Evolutionary conservation across 1,140 invertebrate species (phyloP).

Genomic region (Papilio machaon): DNA sequence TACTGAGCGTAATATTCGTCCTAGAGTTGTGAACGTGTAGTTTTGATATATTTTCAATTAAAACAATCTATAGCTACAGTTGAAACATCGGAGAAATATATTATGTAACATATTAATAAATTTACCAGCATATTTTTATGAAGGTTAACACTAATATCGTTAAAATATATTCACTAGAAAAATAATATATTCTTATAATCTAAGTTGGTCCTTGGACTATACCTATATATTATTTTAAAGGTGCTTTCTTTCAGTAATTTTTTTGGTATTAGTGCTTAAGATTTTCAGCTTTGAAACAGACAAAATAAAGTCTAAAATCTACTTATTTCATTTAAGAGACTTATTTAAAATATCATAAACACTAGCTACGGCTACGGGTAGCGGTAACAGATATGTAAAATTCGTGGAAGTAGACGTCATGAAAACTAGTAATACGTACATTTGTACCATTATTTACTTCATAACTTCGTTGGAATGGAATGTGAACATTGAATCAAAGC

Average conservation of each 20-base stretch:
- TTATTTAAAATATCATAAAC: too few species aligned
- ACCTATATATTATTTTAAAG: too few species aligned
- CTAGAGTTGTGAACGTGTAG: neutral
- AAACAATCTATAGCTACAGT: neutral
- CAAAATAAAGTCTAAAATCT: too few species aligned
- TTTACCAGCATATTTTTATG: neutral
- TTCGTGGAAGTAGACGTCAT: neutral
- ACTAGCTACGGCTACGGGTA: too few species aligned
- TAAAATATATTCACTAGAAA: neutral
- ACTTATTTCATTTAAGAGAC: too few species aligned
- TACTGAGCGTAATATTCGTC: constrained; percentile 29
- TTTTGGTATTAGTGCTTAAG: too few species aligned
- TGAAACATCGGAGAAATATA: neutral
- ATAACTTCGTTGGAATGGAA: neutral
- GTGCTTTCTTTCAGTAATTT: neutral
- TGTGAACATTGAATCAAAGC: constrained; percentile 41
- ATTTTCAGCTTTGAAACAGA: too few species aligned
- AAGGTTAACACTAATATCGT: neutral
- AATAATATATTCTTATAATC: too few species aligned
- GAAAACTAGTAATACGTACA: neutral
- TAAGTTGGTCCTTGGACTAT: too few species aligned
- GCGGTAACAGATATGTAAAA: neutral
- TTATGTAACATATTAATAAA: neutral
- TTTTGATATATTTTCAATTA: constrained; percentile 36
- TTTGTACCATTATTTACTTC: neutral